phyloP scores from a whole-genome alignment of 1,140 invertebrate genomes.

The Drosophila elegans region DNA sequence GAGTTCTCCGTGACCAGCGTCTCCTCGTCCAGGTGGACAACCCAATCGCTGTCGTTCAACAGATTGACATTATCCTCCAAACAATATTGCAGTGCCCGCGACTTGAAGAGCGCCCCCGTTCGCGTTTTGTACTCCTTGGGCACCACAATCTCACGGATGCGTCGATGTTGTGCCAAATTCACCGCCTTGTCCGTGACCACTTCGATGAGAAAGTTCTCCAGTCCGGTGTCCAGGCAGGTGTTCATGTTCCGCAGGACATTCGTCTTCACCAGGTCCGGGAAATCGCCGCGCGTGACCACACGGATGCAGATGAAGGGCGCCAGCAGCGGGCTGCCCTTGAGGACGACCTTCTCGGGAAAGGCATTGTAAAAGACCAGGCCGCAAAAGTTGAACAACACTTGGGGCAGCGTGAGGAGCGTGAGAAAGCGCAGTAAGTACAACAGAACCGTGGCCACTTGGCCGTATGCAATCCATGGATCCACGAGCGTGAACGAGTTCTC shows the following conservation, averaged over 20 bases:
- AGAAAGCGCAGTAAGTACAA: constrained; percentile 93
- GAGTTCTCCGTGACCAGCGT: constrained; percentile 97
- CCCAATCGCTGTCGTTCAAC: constrained; percentile 96
- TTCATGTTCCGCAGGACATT: constrained; percentile 96
- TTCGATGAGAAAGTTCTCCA: constrained; percentile 99
- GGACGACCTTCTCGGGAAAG: constrained; percentile 95
- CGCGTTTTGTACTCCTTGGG: constrained; percentile 94
- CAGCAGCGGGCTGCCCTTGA: constrained; percentile 95
- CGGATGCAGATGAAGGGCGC: constrained; percentile 98
- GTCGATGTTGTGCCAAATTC: constrained; percentile 89
- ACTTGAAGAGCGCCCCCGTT: constrained; percentile 97
- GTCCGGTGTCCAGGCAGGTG: constrained; percentile 93
- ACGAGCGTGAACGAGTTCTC: constrained; percentile 87
- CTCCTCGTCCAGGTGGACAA: constrained; percentile 99
- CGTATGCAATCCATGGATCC: constrained; percentile 93
- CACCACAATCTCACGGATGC: constrained; percentile 94
- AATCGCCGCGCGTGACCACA: constrained; percentile 97
- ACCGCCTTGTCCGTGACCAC: constrained; percentile 97
- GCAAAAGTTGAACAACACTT: constrained; percentile 96
- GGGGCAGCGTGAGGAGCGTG: constrained; percentile 94
- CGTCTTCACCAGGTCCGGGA: constrained; percentile 94
- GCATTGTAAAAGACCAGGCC: constrained; percentile 97
- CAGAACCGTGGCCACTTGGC: constrained; percentile 89
- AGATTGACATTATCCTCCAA: constrained; percentile 96
- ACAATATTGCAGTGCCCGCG: constrained; percentile 97